phyloP scores from a whole-genome alignment of 2,113 vertebrate species.

The Sorex fumeus region DNA sequence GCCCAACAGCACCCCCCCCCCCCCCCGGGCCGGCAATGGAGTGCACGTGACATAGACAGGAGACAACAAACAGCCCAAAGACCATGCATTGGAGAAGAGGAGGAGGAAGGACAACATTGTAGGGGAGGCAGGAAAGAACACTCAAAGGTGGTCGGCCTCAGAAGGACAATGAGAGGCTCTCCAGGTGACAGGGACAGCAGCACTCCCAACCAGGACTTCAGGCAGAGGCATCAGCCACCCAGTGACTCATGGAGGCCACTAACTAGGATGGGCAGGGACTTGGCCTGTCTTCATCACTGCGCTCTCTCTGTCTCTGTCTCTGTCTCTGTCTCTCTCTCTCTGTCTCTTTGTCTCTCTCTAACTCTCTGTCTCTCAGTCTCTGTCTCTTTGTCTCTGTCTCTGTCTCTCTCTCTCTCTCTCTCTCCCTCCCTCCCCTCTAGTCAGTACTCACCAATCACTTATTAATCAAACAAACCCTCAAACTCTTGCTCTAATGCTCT shows the following conservation, averaged over 20 bases:
- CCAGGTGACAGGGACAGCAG: too few relatives aligned
- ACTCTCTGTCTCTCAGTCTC: not conserved
- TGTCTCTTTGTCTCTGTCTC: too few relatives aligned
- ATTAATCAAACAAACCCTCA: not conserved
- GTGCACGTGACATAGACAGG: too few relatives aligned
- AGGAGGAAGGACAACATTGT: too few relatives aligned
- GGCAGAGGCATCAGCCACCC: not conserved
- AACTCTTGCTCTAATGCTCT: conserved; percentile 55
- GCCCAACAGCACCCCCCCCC: too few relatives aligned
- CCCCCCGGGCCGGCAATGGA: too few relatives aligned
- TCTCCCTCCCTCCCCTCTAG: not conserved
- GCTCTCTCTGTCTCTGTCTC: not conserved
- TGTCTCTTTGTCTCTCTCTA: not conserved
- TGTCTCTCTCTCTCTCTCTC: not conserved
- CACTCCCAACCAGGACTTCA: not conserved
- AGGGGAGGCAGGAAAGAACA: too few relatives aligned
- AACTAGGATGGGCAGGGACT: not conserved
- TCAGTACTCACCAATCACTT: too few relatives aligned
- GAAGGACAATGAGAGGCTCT: not conserved
- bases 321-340: too few relatives aligned
- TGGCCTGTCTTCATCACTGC: not conserved
- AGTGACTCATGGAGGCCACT: not conserved
- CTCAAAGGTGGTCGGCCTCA: too few relatives aligned
- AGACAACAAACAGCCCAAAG: too few relatives aligned
- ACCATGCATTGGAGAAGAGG: too few relatives aligned